These are phyloP conservation scores for Theonella swinhoei DNA, from an alignment of 37 sponge, comb jelly and placozoan species.

Conservation along the genomic window DNA sequence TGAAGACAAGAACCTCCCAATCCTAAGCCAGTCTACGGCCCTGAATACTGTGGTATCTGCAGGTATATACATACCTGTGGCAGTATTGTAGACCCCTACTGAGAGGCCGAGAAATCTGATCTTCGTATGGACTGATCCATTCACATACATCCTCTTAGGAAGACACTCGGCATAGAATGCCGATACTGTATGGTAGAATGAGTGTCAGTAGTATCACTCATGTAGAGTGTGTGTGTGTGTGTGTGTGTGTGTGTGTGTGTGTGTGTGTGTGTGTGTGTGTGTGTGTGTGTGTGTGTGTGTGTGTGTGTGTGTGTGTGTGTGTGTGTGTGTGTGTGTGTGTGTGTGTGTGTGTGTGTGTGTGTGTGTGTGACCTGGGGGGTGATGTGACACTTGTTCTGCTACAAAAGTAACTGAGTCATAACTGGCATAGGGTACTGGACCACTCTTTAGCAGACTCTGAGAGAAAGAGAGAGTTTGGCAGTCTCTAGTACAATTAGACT, in stretches of 20 bases:
- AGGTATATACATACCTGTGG: conserved; percentile 53
- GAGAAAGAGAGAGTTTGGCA: not conserved
- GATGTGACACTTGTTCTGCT: conserved; percentile 81
- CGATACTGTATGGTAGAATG: conserved; percentile 33
- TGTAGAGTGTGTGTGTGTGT: not conserved
- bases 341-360: too few species aligned
- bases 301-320: too few species aligned
- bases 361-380: too few species aligned
- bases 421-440: conserved; percentile 60
- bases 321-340: too few species aligned
- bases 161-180: conserved; percentile 85
- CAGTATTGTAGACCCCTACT: conserved; percentile 79
- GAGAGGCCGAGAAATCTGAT: conserved; percentile 76
- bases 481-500: too few species aligned
- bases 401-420: conserved; percentile 41
- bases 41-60: too few species aligned
- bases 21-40: too few species aligned
- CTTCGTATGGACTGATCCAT: conserved; percentile 39
- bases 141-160: conserved; percentile 51
- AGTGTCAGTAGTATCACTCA: not conserved
- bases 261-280: conserved; percentile 37
- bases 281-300: too few species aligned
- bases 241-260: not conserved
- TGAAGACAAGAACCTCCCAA: too few species aligned
- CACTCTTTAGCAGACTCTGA: conserved; percentile 34